phyloP scores from a whole-genome alignment of 2,113 vertebrate species.

The Pygoscelis adeliae region DNA sequence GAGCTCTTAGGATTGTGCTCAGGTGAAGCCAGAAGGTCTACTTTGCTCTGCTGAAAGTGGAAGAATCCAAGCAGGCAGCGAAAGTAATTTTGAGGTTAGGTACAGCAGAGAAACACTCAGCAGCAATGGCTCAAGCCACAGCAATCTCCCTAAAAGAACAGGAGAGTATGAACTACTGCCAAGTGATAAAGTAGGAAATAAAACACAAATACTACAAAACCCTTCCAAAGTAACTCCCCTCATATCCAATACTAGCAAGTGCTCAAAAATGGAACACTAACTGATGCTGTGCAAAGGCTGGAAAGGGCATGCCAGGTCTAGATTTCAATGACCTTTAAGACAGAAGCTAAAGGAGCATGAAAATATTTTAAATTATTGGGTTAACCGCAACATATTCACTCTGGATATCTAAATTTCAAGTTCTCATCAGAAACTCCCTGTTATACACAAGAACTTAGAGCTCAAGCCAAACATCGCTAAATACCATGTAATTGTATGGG shows the following conservation, averaged over 20 bases:
- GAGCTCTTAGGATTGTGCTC: neutral
- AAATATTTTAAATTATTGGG: neutral
- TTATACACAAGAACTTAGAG: neutral
- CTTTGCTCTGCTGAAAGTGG: neutral
- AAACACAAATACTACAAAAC: slow-evolving; percentile 5
- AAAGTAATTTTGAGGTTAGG: neutral
- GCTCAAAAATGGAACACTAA: slow-evolving; percentile 17
- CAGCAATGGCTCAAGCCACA: neutral
- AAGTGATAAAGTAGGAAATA: neutral
- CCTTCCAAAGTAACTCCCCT: neutral
- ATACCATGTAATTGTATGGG: neutral
- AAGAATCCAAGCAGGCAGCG: neutral
- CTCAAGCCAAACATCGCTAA: slow-evolving; percentile 26
- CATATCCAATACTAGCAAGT: neutral
- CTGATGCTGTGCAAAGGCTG: slow-evolving; percentile 2
- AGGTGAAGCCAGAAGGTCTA: neutral
- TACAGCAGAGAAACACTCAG: neutral
- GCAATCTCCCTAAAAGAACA: neutral
- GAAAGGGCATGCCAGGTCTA: slow-evolving; percentile 32
- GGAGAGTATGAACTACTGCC: neutral
- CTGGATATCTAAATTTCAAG: neutral
- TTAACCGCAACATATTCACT: slow-evolving; percentile 7
- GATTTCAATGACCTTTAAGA: slow-evolving; percentile 39
- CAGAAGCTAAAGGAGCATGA: slow-evolving; percentile 1
- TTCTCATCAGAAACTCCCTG: slow-evolving; percentile 11